These are phyloP conservation scores for Lutjanus erythropterus DNA, from an alignment of 2,113 vertebrate genomes.

Conservation along the genomic window DNA sequence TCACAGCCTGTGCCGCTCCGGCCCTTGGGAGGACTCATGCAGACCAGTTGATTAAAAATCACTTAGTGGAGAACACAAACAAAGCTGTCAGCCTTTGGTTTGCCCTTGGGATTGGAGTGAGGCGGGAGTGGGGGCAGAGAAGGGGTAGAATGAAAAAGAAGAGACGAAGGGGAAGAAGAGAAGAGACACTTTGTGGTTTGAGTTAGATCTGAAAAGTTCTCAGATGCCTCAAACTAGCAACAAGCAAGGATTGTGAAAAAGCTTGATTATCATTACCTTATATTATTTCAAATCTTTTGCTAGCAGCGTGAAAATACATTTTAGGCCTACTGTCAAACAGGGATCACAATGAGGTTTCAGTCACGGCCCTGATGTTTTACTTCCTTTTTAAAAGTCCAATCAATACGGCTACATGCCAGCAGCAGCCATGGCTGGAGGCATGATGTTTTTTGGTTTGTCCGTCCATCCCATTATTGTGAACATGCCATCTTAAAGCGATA, in stretches of 20 bases:
- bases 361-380: neutral
- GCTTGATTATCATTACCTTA: neutral
- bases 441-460: too few species aligned
- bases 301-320: neutral
- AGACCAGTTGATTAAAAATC: constrained; percentile 85
- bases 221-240: constrained; percentile 6
- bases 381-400: neutral
- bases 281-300: neutral
- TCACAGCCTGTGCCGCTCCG: constrained; percentile 58
- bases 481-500: too few species aligned
- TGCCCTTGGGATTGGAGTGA: constrained; percentile 73
- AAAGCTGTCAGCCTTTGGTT: constrained; percentile 82
- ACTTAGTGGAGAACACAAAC: constrained; percentile 82
- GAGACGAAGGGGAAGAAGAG: constrained; percentile 33
- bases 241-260: neutral
- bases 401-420: too few species aligned
- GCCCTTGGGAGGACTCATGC: constrained; percentile 76
- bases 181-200: constrained; percentile 28
- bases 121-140: neutral
- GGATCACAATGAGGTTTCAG: neutral
- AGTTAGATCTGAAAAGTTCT: constrained; percentile 28
- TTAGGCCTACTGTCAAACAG: neutral
- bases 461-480: too few species aligned
- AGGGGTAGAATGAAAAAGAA: constrained; percentile 32
- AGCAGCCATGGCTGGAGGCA: too few species aligned